Evolutionary conservation across 2,888 invertebrate species (phyloP).

Genomic region (Drosophila atripex): DNA sequence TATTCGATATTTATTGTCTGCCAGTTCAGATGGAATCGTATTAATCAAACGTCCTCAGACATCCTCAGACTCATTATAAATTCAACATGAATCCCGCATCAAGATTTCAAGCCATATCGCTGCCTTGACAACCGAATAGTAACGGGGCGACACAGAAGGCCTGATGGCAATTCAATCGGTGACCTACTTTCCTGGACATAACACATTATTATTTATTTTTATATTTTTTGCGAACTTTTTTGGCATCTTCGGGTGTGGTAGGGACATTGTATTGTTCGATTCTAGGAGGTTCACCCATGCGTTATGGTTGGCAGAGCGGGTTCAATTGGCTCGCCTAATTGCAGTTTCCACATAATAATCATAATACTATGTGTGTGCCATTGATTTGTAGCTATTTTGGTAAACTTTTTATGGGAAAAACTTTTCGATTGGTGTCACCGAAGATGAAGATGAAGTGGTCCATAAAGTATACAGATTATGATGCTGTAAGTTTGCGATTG

Average conservation of each 20-base stretch:
- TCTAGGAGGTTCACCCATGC: conserved; percentile 35
- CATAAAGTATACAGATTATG: conserved; percentile 13
- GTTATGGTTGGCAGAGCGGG: conserved; percentile 16
- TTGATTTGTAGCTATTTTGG: conserved; percentile 40
- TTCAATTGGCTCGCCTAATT: conserved; percentile 32
- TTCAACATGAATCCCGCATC: conserved; percentile 44
- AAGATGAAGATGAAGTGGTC: conserved; percentile 13
- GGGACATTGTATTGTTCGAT: not conserved
- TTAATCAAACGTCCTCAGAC: conserved; percentile 59
- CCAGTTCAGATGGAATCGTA: conserved; percentile 61
- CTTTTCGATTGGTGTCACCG: conserved; percentile 34
- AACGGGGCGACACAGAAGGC: conserved; percentile 24
- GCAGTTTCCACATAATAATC: conserved; percentile 40
- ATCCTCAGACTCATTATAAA: conserved; percentile 48
- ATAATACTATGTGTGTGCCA: conserved; percentile 11
- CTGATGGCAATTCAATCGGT: conserved; percentile 67
- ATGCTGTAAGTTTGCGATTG: not conserved
- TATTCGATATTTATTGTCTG: conserved; percentile 66
- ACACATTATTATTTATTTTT: conserved; percentile 15
- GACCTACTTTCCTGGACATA: conserved; percentile 63
- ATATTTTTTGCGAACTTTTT: not conserved
- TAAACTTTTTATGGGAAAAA: conserved; percentile 26
- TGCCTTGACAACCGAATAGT: conserved; percentile 36
- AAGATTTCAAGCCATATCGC: conserved; percentile 21
- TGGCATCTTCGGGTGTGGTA: not conserved